These are phyloP conservation scores for Parthenolecanium corni DNA, from an alignment of 2,888 invertebrate species.

Conservation along the genomic window DNA sequence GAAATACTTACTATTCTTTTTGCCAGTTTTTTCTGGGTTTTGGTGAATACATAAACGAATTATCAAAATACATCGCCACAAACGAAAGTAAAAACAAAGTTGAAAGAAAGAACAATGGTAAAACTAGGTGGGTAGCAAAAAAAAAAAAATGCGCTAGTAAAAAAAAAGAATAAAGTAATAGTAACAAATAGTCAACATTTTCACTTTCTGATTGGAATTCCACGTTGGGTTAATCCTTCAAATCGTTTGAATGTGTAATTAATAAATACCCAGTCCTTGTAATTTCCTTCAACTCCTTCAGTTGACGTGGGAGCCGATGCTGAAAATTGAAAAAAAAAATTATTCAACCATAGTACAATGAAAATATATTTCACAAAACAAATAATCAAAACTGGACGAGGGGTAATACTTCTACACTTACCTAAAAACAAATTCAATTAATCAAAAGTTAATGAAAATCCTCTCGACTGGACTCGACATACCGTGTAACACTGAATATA, in stretches of 20 bases:
- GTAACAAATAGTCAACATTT: neutral
- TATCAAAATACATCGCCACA: too few relatives aligned
- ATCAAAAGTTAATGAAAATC: too few relatives aligned
- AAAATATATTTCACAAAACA: too few relatives aligned
- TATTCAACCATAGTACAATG: too few relatives aligned
- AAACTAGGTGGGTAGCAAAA: conserved; percentile 1
- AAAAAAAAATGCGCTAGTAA: neutral
- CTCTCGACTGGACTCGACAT: too few relatives aligned
- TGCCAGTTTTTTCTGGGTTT: neutral
- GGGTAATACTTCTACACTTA: too few relatives aligned
- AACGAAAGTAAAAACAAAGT: neutral
- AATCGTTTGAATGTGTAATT: conserved; percentile 99
- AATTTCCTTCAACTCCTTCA: conserved; percentile 68
- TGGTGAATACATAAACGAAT: too few relatives aligned
- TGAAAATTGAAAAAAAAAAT: conserved; percentile 40
- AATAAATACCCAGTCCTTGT: conserved; percentile 99
- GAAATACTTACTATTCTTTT: too few relatives aligned
- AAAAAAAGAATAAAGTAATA: neutral
- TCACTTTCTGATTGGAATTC: conserved; percentile 68
- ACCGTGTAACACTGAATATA: too few relatives aligned
- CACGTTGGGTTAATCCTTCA: conserved; percentile 89
- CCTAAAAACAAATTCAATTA: too few relatives aligned
- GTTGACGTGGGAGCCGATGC: conserved; percentile 78
- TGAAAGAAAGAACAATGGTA: conserved; percentile 23
- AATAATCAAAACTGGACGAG: too few relatives aligned